Percentiles rank a stretch among this genome's conserved stretches.
phyloP scores from a whole-genome alignment of 2,797 vertebrate genomes.

The Lacerta agilis region DNA sequence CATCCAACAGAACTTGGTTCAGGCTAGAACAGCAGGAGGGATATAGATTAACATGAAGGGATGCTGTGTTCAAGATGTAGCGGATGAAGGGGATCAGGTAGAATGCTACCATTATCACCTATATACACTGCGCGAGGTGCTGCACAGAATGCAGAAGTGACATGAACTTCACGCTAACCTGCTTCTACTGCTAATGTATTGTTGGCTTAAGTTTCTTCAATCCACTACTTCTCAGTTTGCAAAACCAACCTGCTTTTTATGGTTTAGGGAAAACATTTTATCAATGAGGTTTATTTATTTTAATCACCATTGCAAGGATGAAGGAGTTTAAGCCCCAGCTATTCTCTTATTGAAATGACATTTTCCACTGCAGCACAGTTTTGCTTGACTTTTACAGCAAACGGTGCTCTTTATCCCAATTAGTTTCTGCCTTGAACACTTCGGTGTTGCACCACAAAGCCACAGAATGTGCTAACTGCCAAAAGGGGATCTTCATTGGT shows the following conservation, averaged over 20 bases:
- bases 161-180: fast-evolving
- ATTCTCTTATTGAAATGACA: constrained; percentile 1
- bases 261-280: neutral
- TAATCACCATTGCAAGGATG: neutral
- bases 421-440: neutral
- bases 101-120: neutral
- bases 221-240: neutral
- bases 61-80: neutral
- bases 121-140: neutral
- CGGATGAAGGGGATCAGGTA: neutral
- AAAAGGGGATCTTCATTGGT: neutral
- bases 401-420: neutral
- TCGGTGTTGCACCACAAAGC: neutral
- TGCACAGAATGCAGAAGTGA: neutral
- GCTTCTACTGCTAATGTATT: neutral
- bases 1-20: neutral
- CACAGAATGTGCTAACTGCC: neutral
- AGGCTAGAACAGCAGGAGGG: neutral
- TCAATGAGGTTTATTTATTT: neutral
- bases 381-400: neutral
- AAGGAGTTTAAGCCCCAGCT: neutral
- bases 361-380: neutral
- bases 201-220: neutral
- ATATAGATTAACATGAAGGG: too few species aligned
- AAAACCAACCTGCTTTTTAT: neutral